These are phyloP conservation scores for Pan paniscus DNA, from an alignment of 2,113 vertebrate species.

Conservation along the genomic window DNA sequence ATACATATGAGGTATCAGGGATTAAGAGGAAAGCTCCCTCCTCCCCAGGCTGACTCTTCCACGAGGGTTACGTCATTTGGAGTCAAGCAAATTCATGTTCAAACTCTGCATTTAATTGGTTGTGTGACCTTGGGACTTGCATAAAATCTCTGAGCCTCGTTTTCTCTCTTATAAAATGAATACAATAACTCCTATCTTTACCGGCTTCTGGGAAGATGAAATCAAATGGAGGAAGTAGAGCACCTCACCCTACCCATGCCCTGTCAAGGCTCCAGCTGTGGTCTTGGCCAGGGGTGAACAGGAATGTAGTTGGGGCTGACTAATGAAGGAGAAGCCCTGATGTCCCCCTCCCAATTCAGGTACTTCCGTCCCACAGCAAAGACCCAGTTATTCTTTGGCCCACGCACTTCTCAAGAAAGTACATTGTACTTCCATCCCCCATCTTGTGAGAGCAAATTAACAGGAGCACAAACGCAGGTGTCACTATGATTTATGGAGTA, in stretches of 20 bases:
- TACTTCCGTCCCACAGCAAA: background rate
- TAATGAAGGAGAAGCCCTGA: background rate
- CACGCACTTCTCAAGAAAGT: background rate
- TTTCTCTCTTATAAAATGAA: background rate
- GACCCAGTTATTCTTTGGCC: background rate
- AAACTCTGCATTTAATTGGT: background rate
- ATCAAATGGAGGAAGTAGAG: background rate
- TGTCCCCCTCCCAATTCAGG: background rate
- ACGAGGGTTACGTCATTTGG: background rate
- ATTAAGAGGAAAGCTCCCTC: background rate
- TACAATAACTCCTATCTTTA: background rate
- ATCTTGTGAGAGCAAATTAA: slow-evolving; percentile 74
- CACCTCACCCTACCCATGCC: background rate
- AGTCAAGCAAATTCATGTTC: background rate
- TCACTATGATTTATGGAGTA: slow-evolving; percentile 92
- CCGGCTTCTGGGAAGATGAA: background rate
- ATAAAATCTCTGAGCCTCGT: background rate
- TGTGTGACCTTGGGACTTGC: background rate
- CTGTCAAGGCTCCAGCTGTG: background rate
- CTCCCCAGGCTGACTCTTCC: background rate
- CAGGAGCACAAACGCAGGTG: slow-evolving; percentile 87
- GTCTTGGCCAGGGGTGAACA: background rate
- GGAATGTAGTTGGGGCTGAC: background rate
- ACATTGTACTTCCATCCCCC: background rate
- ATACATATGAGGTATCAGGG: background rate